Evolutionary conservation across 2,888 invertebrate species (phyloP).

Genomic region (Thymelicus lineola): DNA sequence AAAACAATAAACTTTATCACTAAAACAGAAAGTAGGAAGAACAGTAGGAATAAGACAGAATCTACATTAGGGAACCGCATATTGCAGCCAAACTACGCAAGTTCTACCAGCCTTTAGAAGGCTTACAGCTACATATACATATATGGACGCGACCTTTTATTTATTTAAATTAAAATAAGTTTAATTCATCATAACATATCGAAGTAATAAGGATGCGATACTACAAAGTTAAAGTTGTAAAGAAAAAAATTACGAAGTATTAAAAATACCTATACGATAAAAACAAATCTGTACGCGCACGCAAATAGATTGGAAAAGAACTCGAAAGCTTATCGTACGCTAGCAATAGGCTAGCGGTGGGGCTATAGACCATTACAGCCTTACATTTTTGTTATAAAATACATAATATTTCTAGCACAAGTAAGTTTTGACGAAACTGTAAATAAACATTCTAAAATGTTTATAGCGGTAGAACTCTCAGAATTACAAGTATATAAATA

Average conservation of each 20-base stretch:
- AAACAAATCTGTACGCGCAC: too few relatives aligned
- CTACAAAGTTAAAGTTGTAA: neutral
- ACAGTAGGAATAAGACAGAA: conserved; percentile 28
- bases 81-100: conserved; percentile 23
- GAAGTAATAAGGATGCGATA: neutral
- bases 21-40: conserved; percentile 25
- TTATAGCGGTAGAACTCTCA: too few relatives aligned
- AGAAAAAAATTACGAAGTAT: neutral
- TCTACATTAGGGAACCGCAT: conserved; percentile 19
- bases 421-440: too few relatives aligned
- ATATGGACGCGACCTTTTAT: conserved; percentile 28
- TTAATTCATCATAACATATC: neutral
- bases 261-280: neutral
- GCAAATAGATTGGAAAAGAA: too few relatives aligned
- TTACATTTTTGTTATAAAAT: too few relatives aligned
- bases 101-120: conserved; percentile 33
- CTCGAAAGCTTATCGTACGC: too few relatives aligned
- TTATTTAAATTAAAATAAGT: conserved; percentile 9
- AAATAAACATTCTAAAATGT: too few relatives aligned
- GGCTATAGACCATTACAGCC: too few relatives aligned
- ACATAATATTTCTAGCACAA: too few relatives aligned
- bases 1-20: conserved; percentile 25
- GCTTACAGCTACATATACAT: conserved; percentile 20
- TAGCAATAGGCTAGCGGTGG: too few relatives aligned
- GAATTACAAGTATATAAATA: too few relatives aligned